Percentiles rank a stretch among this genome's conserved stretches.
phyloP scores from a whole-genome alignment of 2,113 vertebrate genomes.

The Brachypteracias leptosomus region DNA sequence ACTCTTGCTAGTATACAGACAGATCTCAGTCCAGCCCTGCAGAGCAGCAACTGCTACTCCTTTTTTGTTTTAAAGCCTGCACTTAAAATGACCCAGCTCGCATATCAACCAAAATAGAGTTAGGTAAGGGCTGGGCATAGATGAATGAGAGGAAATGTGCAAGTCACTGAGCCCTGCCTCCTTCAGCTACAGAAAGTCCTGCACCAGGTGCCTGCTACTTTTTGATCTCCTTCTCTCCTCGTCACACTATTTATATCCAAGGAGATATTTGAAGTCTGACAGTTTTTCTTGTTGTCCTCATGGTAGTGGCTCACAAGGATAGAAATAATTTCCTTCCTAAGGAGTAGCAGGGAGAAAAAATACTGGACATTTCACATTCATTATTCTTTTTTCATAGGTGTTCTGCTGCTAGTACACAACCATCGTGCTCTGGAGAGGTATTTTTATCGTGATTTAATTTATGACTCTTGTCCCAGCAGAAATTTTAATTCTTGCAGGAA shows the following conservation, averaged over 20 bases:
- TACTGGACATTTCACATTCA: neutral
- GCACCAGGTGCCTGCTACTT: neutral
- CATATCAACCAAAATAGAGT: neutral
- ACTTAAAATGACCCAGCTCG: neutral
- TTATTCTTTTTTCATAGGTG: neutral
- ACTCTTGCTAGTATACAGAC: neutral
- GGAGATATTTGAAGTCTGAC: neutral
- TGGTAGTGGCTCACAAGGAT: neutral
- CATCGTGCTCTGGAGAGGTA: neutral
- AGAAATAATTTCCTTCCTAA: neutral
- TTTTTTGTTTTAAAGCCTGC: neutral
- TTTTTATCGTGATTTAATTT: neutral
- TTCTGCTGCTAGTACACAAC: neutral
- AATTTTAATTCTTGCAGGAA: neutral
- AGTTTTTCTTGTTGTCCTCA: neutral
- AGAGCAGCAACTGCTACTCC: neutral
- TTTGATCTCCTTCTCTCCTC: neutral
- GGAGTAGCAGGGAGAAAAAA: neutral
- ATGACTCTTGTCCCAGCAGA: neutral
- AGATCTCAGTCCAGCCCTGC: neutral
- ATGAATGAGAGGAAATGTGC: neutral
- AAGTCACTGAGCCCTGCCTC: constrained; percentile 3
- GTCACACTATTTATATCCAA: neutral
- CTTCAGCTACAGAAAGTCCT: neutral
- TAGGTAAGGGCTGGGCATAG: neutral